phyloP scores from a whole-genome alignment of 2,113 vertebrate genomes.

The Saiga tatarica region DNA sequence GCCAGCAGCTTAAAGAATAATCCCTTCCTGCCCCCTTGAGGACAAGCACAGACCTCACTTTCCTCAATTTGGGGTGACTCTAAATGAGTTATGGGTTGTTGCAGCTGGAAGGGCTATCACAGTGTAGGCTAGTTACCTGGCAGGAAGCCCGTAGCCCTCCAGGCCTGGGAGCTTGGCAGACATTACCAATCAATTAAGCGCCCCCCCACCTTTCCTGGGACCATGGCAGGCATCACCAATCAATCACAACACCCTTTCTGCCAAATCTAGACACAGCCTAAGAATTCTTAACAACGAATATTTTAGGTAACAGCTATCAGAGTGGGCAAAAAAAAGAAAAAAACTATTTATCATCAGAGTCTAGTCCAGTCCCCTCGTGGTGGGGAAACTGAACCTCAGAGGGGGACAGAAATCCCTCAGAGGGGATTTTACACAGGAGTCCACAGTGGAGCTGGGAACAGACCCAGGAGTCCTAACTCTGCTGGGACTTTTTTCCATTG shows the following conservation, averaged over 20 bases:
- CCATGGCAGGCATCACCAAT: slow-evolving; percentile 42
- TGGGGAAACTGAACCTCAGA: slow-evolving; percentile 21
- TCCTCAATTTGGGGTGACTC: not conserved
- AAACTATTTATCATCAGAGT: slow-evolving; percentile 28
- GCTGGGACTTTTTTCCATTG: not conserved
- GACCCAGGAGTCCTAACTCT: not conserved
- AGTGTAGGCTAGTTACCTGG: not conserved
- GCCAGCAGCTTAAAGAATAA: not conserved
- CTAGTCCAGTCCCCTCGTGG: not conserved
- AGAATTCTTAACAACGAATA: slow-evolving; percentile 61
- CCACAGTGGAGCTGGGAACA: not conserved
- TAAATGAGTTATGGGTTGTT: slow-evolving; percentile 17
- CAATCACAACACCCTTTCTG: slow-evolving; percentile 56
- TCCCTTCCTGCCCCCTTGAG: slow-evolving; percentile 29
- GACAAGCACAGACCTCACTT: not conserved
- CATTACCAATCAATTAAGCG: slow-evolving; percentile 42
- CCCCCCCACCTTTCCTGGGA: not conserved
- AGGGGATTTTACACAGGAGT: not conserved
- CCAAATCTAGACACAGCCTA: slow-evolving; percentile 55
- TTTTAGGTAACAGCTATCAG: slow-evolving; percentile 60
- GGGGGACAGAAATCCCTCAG: not conserved
- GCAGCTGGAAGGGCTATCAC: slow-evolving; percentile 21
- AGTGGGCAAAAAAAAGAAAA: slow-evolving; percentile 15
- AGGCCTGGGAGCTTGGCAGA: slow-evolving; percentile 50
- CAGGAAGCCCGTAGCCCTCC: not conserved